These are phyloP conservation scores for Crotalus horridus DNA, from an alignment of 2,113 vertebrate species.

Conservation along the genomic window DNA sequence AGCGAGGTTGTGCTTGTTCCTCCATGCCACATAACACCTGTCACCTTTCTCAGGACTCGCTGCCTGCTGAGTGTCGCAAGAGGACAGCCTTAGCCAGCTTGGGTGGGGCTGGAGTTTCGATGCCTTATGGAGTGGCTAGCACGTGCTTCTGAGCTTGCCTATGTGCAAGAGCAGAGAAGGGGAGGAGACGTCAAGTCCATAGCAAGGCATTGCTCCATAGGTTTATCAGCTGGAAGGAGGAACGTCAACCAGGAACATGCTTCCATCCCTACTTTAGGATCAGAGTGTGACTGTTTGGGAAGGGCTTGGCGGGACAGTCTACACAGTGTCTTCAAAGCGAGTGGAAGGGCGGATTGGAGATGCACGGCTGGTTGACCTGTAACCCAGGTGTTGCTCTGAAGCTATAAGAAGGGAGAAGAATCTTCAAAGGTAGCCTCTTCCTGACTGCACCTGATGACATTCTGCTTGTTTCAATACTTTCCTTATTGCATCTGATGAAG, in stretches of 20 bases:
- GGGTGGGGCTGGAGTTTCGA: slow-evolving; percentile 18
- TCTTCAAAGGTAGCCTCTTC: neutral
- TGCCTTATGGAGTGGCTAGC: neutral
- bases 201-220: neutral
- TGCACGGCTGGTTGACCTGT: neutral
- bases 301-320: neutral
- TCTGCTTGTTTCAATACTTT: neutral
- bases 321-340: neutral
- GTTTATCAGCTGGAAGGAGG: neutral
- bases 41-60: neutral
- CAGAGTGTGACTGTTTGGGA: neutral
- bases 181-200: neutral
- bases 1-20: neutral
- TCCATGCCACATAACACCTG: neutral
- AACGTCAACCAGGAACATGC: neutral
- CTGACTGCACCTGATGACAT: neutral
- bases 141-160: neutral
- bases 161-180: neutral
- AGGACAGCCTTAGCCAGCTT: neutral
- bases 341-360: neutral
- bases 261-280: neutral
- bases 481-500: neutral
- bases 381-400: neutral
- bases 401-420: neutral
- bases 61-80: neutral